Conservation (phyloP, 2,888 invertebrate genomes). For the Steinernema hermaphroditum region DNA sequence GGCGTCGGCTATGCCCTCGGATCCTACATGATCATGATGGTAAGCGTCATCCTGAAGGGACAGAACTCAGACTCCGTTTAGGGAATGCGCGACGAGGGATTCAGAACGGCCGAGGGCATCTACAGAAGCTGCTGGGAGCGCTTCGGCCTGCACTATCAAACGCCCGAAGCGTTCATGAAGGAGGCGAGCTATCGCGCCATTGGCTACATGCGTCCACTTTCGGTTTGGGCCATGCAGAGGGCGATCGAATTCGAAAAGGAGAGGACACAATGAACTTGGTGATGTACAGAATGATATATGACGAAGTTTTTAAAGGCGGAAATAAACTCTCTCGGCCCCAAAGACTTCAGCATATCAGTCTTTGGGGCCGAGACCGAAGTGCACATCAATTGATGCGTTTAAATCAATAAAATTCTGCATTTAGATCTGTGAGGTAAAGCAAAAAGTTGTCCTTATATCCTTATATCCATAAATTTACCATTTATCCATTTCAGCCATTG, state of each 20-base stretch:
- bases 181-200: constrained; percentile 79
- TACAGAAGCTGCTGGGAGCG: constrained; percentile 79
- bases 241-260: constrained; percentile 69
- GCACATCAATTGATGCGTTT: no score
- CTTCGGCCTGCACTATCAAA: constrained; percentile 83
- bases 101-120: constrained; percentile 83
- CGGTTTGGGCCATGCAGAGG: constrained; percentile 87
- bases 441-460: no score
- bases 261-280: no score
- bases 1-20: constrained; percentile 85
- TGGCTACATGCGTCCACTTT: constrained; percentile 87
- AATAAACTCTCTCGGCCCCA: no score
- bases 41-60: constrained; percentile 30
- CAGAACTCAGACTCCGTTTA: constrained; percentile 65
- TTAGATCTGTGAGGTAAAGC: no score
- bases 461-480: no score
- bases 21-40: constrained; percentile 76
- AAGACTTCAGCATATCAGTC: no score
- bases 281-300: no score
- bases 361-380: no score
- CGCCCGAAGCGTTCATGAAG: constrained; percentile 85
- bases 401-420: no score
- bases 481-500: no score
- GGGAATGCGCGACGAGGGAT: constrained; percentile 83
- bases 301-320: no score